These are phyloP conservation scores for Cryptotis parvus DNA, from an alignment of 2,113 vertebrate species.

Conservation along the genomic window DNA sequence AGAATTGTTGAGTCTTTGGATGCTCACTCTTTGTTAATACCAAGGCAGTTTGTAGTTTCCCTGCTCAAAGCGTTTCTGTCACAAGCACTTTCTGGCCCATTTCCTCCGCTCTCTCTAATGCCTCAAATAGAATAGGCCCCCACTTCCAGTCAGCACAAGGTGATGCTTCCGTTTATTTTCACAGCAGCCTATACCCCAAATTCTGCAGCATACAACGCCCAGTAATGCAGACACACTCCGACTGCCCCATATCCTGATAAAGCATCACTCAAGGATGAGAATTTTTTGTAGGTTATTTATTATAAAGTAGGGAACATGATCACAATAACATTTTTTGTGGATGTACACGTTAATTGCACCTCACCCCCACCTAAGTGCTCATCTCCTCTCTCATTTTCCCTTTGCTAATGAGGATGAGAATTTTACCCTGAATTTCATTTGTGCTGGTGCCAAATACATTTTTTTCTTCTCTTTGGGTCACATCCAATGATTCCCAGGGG, in stretches of 20 bases:
- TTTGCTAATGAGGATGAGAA: background rate
- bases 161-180: background rate
- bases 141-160: background rate
- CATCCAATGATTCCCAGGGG: too few relatives aligned
- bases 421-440: background rate
- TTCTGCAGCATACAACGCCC: background rate
- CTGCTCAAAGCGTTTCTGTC: background rate
- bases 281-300: too few relatives aligned
- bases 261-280: too few relatives aligned
- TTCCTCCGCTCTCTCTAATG: rapidly evolving
- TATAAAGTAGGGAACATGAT: too few relatives aligned
- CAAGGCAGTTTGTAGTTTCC: background rate
- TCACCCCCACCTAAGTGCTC: too few relatives aligned
- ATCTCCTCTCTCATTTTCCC: too few relatives aligned
- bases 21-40: background rate
- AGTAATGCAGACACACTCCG: background rate
- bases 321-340: too few relatives aligned
- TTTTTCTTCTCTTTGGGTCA: too few relatives aligned
- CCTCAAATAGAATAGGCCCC: too few relatives aligned
- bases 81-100: background rate
- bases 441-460: background rate
- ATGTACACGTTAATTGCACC: too few relatives aligned
- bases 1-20: background rate
- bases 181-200: too few relatives aligned
- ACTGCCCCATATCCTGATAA: background rate